Conservation (phyloP, 2,113 vertebrate species). For the Mormoops blainvillei region DNA sequence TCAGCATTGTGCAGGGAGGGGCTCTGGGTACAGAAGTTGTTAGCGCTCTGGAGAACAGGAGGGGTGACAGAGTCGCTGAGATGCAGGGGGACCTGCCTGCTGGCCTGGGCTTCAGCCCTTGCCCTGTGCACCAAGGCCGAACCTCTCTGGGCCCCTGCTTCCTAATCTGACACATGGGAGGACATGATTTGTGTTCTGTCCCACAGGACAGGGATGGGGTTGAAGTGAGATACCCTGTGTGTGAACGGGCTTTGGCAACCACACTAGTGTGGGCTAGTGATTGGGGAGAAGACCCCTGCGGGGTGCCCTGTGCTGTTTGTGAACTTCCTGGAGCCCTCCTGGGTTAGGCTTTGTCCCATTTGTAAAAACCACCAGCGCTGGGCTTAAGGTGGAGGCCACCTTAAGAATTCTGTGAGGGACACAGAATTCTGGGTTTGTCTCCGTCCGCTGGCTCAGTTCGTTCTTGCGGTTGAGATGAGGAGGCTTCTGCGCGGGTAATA, state of each 20-base stretch:
- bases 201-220: not conserved
- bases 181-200: no score
- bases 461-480: not conserved
- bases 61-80: accelerated
- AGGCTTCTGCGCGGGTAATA: not conserved
- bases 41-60: not conserved
- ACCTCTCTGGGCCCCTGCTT: not conserved
- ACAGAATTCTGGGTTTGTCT: not conserved
- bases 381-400: not conserved
- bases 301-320: not conserved
- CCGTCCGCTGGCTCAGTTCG: not conserved
- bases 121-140: no score
- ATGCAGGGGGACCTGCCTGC: not conserved
- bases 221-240: not conserved
- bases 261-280: not conserved
- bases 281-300: not conserved
- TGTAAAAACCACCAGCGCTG: slow-evolving; percentile 54
- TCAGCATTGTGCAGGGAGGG: not conserved
- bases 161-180: not conserved
- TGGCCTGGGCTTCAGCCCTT: not conserved
- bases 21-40: not conserved
- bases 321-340: not conserved
- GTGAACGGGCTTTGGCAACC: not conserved
- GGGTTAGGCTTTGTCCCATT: not conserved
- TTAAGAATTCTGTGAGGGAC: not conserved